Conservation (phyloP, 2,113 vertebrate genomes). For the Zootoca vivipara region DNA sequence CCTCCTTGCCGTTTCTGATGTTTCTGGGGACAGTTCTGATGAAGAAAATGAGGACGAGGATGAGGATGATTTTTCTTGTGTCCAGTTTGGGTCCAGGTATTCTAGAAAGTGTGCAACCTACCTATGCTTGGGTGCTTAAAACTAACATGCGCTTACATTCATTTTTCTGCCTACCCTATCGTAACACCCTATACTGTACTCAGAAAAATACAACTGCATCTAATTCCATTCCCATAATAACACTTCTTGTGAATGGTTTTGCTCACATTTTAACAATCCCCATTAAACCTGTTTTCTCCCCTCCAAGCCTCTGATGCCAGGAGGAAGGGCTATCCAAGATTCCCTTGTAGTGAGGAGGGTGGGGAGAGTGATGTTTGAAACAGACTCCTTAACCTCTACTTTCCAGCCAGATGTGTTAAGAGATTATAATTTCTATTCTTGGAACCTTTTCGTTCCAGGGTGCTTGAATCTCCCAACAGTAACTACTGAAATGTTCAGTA, state of each 20-base stretch:
- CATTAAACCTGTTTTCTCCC: not conserved
- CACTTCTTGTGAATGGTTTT: too few species aligned
- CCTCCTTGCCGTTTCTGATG: slow-evolving; percentile 90
- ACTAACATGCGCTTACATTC: not conserved
- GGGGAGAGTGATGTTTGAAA: too few species aligned
- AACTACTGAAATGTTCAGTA: not conserved
- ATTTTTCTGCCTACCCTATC: not conserved
- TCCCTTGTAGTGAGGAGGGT: not conserved
- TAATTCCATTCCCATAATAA: not conserved
- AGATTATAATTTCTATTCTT: not conserved
- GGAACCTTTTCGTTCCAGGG: not conserved
- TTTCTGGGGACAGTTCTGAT: slow-evolving; percentile 94
- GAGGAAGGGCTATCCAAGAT: not conserved
- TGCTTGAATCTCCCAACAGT: not conserved
- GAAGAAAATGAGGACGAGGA: slow-evolving; percentile 82
- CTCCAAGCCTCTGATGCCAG: not conserved
- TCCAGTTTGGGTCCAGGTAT: slow-evolving; percentile 99
- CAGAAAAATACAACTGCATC: not conserved
- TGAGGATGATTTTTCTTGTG: slow-evolving; percentile 90
- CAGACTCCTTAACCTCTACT: not conserved
- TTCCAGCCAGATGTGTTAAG: not conserved
- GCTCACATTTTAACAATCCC: not conserved
- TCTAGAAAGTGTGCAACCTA: slow-evolving; percentile 64
- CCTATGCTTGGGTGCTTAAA: slow-evolving; percentile 72
- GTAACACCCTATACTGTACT: too few species aligned